Conservation (phyloP, 2,113 vertebrate species). For the Setophaga coronata region DNA sequence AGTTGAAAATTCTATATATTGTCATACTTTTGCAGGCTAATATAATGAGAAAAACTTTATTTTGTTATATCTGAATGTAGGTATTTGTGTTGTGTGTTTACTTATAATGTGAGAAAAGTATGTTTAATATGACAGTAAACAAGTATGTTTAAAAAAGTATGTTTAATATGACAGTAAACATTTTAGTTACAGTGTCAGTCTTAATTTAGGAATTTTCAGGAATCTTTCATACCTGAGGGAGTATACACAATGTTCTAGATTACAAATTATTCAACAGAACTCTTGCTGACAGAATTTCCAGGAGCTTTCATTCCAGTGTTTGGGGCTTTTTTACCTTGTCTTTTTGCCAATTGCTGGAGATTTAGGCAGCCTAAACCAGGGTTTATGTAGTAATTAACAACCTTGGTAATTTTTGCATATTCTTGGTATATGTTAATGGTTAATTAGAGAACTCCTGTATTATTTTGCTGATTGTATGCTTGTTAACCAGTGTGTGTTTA, state of each 20-base stretch:
- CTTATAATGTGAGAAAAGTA: not conserved
- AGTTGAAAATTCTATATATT: not conserved
- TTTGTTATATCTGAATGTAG: not conserved
- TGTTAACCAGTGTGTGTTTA: not conserved
- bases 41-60: not conserved
- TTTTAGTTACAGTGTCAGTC: not conserved
- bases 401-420: not conserved
- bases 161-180: not conserved
- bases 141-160: not conserved
- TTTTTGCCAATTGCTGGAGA: not conserved
- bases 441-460: not conserved
- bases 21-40: not conserved
- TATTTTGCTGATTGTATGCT: not conserved
- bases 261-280: not conserved
- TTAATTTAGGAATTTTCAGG: not conserved
- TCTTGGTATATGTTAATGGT: not conserved
- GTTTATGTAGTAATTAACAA: not conserved
- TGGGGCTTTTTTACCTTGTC: not conserved
- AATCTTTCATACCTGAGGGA: not conserved
- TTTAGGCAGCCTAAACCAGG: not conserved
- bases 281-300: not conserved
- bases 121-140: not conserved
- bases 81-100: not conserved
- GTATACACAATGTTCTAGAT: not conserved
- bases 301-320: not conserved